Percentiles rank a stretch among this genome's conserved stretches.
phyloP scores from a whole-genome alignment of 2,113 vertebrate species.

The Mungos mungo region DNA sequence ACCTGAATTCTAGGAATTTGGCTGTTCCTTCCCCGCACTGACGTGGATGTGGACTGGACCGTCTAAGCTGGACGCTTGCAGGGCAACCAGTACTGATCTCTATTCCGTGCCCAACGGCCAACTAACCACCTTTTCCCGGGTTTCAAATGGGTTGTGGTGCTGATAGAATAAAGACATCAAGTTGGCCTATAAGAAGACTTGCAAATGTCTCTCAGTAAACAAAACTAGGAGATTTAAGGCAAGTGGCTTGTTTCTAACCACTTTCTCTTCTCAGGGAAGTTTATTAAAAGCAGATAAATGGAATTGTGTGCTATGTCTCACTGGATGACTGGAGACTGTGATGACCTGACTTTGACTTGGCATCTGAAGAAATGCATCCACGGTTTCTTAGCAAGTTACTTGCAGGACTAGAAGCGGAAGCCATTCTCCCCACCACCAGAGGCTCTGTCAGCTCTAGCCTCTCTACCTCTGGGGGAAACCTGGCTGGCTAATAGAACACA shows the following conservation, averaged over 20 bases:
- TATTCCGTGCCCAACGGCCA: background rate
- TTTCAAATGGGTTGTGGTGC: background rate
- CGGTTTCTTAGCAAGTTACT: background rate
- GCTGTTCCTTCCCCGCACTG: background rate
- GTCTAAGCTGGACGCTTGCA: background rate
- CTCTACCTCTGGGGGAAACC: background rate
- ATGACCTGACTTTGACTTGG: background rate
- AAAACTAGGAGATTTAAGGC: background rate
- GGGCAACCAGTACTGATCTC: background rate
- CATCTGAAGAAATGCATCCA: background rate
- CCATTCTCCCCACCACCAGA: background rate
- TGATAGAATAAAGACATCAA: background rate
- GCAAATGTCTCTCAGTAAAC: background rate
- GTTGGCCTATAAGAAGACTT: background rate
- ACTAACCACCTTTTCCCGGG: background rate
- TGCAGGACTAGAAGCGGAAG: background rate
- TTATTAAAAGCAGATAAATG: background rate
- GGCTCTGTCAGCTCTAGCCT: background rate
- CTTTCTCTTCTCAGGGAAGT: background rate
- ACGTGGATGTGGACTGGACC: too few species aligned
- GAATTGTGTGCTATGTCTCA: background rate
- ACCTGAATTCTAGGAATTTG: background rate
- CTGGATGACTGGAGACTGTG: background rate
- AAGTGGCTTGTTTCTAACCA: background rate
- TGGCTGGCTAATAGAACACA: background rate